These are phyloP conservation scores for Platygyra sinensis DNA, from an alignment of 64 coral and sea anemone genomes.

Conservation along the genomic window DNA sequence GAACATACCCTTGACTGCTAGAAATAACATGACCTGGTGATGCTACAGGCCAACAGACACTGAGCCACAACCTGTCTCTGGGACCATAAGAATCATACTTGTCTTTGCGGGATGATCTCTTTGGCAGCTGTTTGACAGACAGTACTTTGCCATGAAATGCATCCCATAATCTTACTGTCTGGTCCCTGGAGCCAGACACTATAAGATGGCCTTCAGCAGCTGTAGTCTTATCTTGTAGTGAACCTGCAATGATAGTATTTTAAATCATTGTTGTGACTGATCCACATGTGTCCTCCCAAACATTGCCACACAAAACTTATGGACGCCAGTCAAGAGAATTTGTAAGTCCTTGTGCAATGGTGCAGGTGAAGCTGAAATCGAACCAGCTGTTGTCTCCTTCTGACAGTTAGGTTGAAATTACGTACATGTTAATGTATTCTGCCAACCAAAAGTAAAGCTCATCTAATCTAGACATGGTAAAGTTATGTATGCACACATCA, in stretches of 20 bases:
- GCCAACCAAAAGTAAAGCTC: no score
- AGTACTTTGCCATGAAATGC: slow-evolving; percentile 68
- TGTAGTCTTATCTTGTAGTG: slow-evolving; percentile 52
- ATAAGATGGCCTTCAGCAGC: slow-evolving; percentile 58
- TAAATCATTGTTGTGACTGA: no score
- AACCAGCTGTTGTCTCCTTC: no score
- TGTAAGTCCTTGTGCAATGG: no score
- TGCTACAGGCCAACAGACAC: slow-evolving; percentile 85
- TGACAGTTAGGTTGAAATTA: no score
- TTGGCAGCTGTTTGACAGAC: slow-evolving; percentile 80
- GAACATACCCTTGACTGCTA: slow-evolving; percentile 84
- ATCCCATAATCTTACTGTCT: slow-evolving; percentile 92
- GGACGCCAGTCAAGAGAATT: no score
- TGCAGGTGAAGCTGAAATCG: no score
- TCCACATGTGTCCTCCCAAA: no score
- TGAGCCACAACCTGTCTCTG: slow-evolving; percentile 83
- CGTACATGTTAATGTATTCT: no score
- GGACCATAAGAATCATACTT: slow-evolving; percentile 72
- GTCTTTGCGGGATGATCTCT: slow-evolving; percentile 80
- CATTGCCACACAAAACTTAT: no score
- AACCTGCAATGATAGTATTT: background rate
- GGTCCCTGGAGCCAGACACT: slow-evolving; percentile 88
- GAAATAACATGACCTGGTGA: slow-evolving; percentile 69
- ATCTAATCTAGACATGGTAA: no score
- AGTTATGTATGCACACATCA: no score